phyloP scores from a whole-genome alignment of 2,797 vertebrate species.

The Helicolenus hilgendorfi region DNA sequence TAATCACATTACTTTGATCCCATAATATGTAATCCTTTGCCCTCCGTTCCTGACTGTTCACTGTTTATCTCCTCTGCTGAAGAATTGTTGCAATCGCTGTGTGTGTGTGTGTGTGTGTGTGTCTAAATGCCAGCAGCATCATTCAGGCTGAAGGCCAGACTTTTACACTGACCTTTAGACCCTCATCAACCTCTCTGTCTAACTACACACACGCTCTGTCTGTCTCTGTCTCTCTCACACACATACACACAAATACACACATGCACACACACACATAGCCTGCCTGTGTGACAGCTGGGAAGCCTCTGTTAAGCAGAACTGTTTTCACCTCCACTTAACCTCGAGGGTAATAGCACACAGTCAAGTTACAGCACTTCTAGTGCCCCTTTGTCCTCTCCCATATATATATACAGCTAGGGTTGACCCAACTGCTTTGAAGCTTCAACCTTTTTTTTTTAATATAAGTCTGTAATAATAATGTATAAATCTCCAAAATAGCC shows the following conservation, averaged over 20 bases:
- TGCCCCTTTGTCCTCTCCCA: neutral
- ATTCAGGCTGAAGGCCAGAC: conserved; percentile 62
- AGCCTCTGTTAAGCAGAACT: conserved; percentile 34
- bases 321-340: conserved; percentile 70
- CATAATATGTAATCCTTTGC: neutral
- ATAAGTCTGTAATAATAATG: too few relatives aligned
- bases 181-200: conserved; percentile 68
- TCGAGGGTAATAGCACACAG: conserved; percentile 51
- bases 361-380: neutral
- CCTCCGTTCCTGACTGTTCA: neutral
- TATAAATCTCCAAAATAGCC: too few relatives aligned
- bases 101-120: neutral
- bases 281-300: conserved; percentile 35
- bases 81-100: neutral
- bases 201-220: conserved; percentile 24
- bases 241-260: conserved; percentile 13
- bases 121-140: conserved; percentile 65
- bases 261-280: neutral
- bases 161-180: conserved; percentile 73
- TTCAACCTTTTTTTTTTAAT: too few relatives aligned
- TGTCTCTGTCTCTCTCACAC: conserved; percentile 17
- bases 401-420: neutral
- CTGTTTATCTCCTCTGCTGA: conserved; percentile 5
- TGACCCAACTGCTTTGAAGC: too few relatives aligned
- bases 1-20: neutral